phyloP scores from a whole-genome alignment of 2,113 vertebrate species.

The Prunella fulvescens region DNA sequence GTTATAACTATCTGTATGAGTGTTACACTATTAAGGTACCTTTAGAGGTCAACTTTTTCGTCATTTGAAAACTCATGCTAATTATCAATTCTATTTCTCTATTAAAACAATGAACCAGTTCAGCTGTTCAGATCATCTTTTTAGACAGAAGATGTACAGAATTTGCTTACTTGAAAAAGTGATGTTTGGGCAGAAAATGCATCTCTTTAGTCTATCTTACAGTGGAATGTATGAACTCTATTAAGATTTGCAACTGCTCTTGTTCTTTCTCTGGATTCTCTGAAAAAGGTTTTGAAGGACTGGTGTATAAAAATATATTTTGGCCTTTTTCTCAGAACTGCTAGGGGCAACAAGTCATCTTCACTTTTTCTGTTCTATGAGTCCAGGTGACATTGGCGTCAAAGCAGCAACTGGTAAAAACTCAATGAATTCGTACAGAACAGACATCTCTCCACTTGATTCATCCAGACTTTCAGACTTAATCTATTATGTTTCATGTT shows the following conservation, averaged over 20 bases:
- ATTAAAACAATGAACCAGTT: background rate
- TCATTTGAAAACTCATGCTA: background rate
- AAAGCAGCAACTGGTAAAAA: background rate
- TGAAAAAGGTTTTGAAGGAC: background rate
- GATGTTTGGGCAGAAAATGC: background rate
- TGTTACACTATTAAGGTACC: background rate
- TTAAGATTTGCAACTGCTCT: background rate
- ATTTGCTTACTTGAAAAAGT: background rate
- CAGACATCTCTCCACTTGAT: background rate
- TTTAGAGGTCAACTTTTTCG: background rate
- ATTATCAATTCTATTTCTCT: background rate
- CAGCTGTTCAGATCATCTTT: background rate
- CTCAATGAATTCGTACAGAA: background rate
- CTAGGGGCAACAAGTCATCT: rapidly evolving
- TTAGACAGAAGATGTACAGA: background rate
- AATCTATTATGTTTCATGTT: background rate
- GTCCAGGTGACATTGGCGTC: background rate
- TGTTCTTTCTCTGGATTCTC: background rate
- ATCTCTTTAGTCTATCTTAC: background rate
- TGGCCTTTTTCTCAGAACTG: background rate
- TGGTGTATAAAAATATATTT: background rate
- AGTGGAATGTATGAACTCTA: background rate
- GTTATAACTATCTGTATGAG: background rate
- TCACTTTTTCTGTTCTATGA: background rate
- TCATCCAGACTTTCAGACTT: background rate